Base-by-base conservation (phyloP, 2,888 invertebrate species). In the Phyllotreta striolata region DNA sequence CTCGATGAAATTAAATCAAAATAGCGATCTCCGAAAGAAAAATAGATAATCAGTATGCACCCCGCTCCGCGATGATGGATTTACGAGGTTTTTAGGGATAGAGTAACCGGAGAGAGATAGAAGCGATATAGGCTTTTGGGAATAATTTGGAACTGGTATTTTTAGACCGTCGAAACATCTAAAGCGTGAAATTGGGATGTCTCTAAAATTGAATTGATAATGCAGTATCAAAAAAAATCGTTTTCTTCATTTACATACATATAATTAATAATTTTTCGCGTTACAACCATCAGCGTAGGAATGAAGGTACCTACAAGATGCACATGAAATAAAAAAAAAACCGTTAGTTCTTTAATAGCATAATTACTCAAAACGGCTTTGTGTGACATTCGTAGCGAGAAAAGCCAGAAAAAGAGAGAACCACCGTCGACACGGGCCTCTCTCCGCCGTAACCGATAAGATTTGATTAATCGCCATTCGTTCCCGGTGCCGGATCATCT, bases 391-490 rank as follows among this genome's bases (percentile, higher is more conserved):
- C 35, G 59, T 24, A 59, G 66, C 61, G 63, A 68, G 68, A 61
- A 55, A 46, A 54, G 10, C 41, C 35, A 55, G 46, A 55, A 55
- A 55, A 61, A 61, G 41, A 61, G 24, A 61, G 55, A 61, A 55
- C 38, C 14, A 34, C 24, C 61, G 55, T 61, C 61, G 55, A 61
- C 55, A 61, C 41, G 52, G 57, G 34, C 57, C 57, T 43, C 58
- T 57, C 51, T 58, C 10, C 58, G 55, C 9, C 41, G 43, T 54
- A 47, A 62, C 64, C 77, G 80, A 80, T 80, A 80, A 79, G 76
- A 71, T 72, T 78, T 80, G 80, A 80, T 80, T 80, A 80, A 80
- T 80, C 77, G 78, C 76, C 73, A 66, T 72, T 73, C 74, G 74
- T 76, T 75, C 76, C 74, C 74, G 75, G 72, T 70, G 75, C 75